phyloP scores from a whole-genome alignment of 1,140 invertebrate genomes.

The Potamilus streckersoni region DNA sequence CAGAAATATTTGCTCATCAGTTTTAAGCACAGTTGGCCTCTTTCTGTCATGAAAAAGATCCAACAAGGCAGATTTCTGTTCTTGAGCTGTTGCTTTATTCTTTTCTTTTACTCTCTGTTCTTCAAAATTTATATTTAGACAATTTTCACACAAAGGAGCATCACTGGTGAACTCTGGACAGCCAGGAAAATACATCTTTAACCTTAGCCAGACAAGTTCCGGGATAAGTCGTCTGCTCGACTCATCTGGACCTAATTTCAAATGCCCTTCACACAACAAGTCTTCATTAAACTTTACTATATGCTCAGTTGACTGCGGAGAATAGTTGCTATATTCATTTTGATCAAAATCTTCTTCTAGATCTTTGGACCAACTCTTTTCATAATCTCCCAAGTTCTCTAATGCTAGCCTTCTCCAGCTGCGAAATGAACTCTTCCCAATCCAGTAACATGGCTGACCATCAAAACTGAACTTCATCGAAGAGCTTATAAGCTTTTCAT shows the following conservation, averaged over 20 bases:
- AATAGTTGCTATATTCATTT: conserved; percentile 3
- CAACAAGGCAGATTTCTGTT: conserved; percentile 56
- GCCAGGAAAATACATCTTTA: conserved; percentile 73
- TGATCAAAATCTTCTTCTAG: conserved; percentile 3
- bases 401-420: conserved; percentile 65
- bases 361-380: conserved; percentile 1
- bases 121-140: conserved; percentile 45
- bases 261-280: conserved; percentile 71
- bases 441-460: conserved; percentile 62
- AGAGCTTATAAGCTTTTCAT: conserved; percentile 61
- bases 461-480: conserved; percentile 46
- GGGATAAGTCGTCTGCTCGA: conserved; percentile 68
- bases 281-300: conserved; percentile 72
- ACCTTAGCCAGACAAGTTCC: conserved; percentile 70
- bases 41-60: conserved; percentile 63
- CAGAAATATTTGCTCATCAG: conserved; percentile 41
- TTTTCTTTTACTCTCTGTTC: conserved; percentile 55
- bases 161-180: conserved; percentile 67
- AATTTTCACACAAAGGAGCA: conserved; percentile 67
- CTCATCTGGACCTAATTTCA: conserved; percentile 59
- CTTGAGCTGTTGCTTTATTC: conserved; percentile 43
- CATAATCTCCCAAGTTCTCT: conserved; percentile 24
- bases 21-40: conserved; percentile 49
- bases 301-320: conserved; percentile 41
- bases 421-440: conserved; percentile 68